Evolutionary conservation across 2,888 invertebrate species (phyloP), one percentile per base, ranked within the genome.

Genomic region (Microplitis deprimator): DNA sequence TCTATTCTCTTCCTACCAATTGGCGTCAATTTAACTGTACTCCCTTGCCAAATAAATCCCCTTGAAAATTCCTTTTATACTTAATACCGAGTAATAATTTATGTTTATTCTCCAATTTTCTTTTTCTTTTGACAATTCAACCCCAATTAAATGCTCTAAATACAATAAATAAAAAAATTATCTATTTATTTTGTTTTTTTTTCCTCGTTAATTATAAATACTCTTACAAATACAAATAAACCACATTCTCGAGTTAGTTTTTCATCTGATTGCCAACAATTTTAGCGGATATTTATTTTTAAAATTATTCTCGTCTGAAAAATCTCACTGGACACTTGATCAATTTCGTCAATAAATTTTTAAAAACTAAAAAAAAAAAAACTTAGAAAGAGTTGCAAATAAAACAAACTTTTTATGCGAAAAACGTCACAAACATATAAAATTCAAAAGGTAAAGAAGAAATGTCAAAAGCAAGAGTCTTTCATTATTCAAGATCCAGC

Each of bases 361-460:
- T 50, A 50, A 50, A 50, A 8, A 13, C 4, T 10, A 50, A 50
- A 50, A 50, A 50, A 8, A 29, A 29, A 29, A 29, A 29, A 29
- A 3, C 29, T 29, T 13, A 50, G 50, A 50, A 50, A 50, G 13
- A 50, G 50, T 50, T 50, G 50, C 50, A 50, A 1, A 13, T 50
- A 50, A 13, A 50, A 50, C 13, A 50, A 50, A 64, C 64, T 64
- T 64, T 64, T 20, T 4, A 8, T n/a, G 8, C 8, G 64, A n/a
- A 29, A 29, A 64, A 29, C 64, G 41, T 16, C 68, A 68, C 20
- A 20, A 50, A 50, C 50, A 50, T 50, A 50, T 50, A 50, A 50
- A 50, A 50, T 70, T 70, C 20, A 50, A 65, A n/a, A 40, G 73
- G 7, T 68, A 65, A 75, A 50, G 77, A 69, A 78, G 64, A 77